A percentile compares a stretch with the other conserved stretches of the same genome.
These are phyloP conservation scores for Heliconius congener DNA, from an alignment of 1,140 invertebrate species.

Conservation along the genomic window DNA sequence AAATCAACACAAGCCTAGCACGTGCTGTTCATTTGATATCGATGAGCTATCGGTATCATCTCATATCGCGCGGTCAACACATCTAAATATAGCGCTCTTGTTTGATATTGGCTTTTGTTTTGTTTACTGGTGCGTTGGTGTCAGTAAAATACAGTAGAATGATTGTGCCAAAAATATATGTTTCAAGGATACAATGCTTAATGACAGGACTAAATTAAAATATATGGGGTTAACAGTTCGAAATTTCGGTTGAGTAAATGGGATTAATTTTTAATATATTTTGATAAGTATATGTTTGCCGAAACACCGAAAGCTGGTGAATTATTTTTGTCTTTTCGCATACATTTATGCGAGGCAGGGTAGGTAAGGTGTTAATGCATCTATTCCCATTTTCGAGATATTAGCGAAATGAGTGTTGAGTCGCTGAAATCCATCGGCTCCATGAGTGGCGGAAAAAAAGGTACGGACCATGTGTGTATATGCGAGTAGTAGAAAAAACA, in stretches of 20 bases:
- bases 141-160: background rate
- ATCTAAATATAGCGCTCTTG: conserved; percentile 2
- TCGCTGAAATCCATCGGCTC: too few species aligned
- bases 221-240: too few species aligned
- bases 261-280: background rate
- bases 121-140: background rate
- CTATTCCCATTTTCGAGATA: too few species aligned
- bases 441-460: too few species aligned
- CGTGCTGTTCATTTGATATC: background rate
- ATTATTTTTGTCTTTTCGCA: too few species aligned
- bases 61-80: conserved; percentile 11
- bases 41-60: conserved; percentile 8
- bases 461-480: too few species aligned
- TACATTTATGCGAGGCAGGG: too few species aligned
- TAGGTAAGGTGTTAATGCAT: too few species aligned
- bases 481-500: too few species aligned
- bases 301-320: too few species aligned
- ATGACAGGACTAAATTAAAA: background rate
- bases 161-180: background rate
- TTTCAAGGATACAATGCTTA: background rate
- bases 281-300: background rate
- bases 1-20: background rate
- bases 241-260: too few species aligned
- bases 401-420: too few species aligned
- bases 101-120: conserved; percentile 12